Conservation (phyloP, 2,113 vertebrate species). For the Thryonomys swinderianus region DNA sequence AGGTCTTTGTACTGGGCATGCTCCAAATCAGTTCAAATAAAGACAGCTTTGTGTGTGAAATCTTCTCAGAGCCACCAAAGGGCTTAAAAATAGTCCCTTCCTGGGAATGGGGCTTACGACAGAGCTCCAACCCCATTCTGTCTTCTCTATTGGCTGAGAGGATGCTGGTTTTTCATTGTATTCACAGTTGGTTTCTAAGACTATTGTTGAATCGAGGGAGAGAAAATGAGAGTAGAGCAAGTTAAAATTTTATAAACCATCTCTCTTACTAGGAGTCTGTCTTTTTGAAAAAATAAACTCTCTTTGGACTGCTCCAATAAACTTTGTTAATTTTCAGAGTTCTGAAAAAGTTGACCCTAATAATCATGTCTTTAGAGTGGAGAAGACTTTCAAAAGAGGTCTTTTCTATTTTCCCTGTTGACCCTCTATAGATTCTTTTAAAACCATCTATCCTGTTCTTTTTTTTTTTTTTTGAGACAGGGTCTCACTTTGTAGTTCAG, state of each 20-base stretch:
- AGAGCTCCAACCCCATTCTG: neutral
- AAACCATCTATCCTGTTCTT: neutral
- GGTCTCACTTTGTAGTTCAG: too few species aligned
- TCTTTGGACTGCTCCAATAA: neutral
- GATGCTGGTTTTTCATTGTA: neutral
- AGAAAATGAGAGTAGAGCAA: neutral
- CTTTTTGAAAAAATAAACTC: neutral
- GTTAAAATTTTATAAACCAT: neutral
- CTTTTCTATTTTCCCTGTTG: neutral
- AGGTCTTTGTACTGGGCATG: neutral
- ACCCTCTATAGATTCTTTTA: neutral
- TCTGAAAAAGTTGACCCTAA: neutral
- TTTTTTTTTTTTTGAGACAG: too few species aligned
- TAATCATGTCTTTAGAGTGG: neutral
- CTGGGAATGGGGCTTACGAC: neutral
- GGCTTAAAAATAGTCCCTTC: neutral
- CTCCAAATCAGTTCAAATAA: neutral
- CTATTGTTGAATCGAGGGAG: neutral
- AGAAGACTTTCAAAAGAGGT: neutral
- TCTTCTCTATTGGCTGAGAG: neutral
- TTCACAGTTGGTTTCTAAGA: neutral
- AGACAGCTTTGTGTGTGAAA: neutral
- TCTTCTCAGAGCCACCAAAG: neutral
- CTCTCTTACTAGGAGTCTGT: neutral
- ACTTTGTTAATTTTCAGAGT: slow-evolving; percentile 31